Conservation (phyloP, 2,113 vertebrate genomes). For the Eidolon helvum region DNA sequence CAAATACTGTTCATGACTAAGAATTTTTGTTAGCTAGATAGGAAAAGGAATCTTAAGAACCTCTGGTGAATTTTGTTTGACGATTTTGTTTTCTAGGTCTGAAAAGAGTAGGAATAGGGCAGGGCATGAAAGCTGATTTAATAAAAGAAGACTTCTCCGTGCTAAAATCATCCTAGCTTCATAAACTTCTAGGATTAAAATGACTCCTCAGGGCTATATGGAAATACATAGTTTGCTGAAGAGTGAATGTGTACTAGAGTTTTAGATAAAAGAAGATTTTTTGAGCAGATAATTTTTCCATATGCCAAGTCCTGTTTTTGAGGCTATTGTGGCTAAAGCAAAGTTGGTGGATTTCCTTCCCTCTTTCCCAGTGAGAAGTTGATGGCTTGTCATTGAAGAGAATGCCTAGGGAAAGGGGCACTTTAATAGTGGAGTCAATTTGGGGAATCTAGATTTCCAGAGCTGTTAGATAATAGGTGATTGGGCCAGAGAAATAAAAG, state of each 20-base stretch:
- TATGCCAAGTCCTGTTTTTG: background rate
- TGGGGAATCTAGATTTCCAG: background rate
- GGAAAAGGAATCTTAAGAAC: conserved; percentile 6
- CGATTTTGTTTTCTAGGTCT: conserved; percentile 13
- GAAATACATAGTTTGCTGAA: background rate
- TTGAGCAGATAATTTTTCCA: background rate
- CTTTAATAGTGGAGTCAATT: background rate
- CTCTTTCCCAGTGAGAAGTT: background rate
- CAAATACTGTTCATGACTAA: background rate
- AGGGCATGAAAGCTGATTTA: background rate
- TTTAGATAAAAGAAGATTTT: background rate
- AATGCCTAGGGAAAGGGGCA: background rate
- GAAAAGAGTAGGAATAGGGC: background rate
- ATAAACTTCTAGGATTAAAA: background rate
- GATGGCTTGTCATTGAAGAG: background rate
- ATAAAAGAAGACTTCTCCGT: background rate
- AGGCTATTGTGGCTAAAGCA: background rate
- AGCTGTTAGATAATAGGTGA: conserved; percentile 34
- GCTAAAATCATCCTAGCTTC: background rate
- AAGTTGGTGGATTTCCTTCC: background rate
- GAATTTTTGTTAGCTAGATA: background rate
- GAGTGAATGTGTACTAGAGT: background rate
- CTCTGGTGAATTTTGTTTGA: conserved; percentile 10
- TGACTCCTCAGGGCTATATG: background rate
- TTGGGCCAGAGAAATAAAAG: background rate